These are phyloP conservation scores for Drosophila birchii DNA, from an alignment of 2,888 invertebrate genomes.

Conservation along the genomic window DNA sequence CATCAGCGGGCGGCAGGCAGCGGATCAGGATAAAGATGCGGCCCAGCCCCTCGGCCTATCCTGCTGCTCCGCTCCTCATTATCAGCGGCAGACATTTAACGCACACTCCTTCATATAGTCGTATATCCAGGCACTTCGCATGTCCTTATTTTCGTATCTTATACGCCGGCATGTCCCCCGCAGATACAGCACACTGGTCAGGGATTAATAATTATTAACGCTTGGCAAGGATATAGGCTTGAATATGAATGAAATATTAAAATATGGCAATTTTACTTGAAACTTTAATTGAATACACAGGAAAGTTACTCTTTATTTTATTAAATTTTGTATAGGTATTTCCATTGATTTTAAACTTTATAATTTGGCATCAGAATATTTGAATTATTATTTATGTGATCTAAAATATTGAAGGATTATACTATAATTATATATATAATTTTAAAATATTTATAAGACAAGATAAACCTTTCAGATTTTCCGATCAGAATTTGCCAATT, in stretches of 20 bases:
- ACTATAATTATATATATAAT: too few species aligned
- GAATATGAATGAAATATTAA: not conserved
- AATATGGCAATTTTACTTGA: not conserved
- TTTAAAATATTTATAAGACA: too few species aligned
- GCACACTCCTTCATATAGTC: slow-evolving; percentile 35
- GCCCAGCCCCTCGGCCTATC: slow-evolving; percentile 38
- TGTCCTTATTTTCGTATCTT: slow-evolving; percentile 40
- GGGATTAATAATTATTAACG: slow-evolving; percentile 1
- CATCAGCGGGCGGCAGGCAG: slow-evolving; percentile 60
- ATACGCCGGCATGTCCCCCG: slow-evolving; percentile 54
- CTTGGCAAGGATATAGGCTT: not conserved
- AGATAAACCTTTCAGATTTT: too few species aligned
- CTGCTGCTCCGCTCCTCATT: slow-evolving; percentile 59
- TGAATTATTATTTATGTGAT: too few species aligned
- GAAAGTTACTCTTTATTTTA: not conserved
- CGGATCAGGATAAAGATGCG: slow-evolving; percentile 42
- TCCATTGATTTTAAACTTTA: too few species aligned
- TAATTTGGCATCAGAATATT: too few species aligned
- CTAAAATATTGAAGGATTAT: too few species aligned
- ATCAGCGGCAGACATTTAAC: slow-evolving; percentile 67
- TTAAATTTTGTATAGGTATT: not conserved
- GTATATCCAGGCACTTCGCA: slow-evolving; percentile 31
- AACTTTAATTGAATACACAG: not conserved
- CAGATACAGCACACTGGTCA: slow-evolving; percentile 56
- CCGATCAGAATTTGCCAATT: too few species aligned